Percentiles rank a stretch among this genome's conserved stretches.
Conservation (phyloP, 2,113 vertebrate genomes). For the Protobothrops flavoviridis region DNA sequence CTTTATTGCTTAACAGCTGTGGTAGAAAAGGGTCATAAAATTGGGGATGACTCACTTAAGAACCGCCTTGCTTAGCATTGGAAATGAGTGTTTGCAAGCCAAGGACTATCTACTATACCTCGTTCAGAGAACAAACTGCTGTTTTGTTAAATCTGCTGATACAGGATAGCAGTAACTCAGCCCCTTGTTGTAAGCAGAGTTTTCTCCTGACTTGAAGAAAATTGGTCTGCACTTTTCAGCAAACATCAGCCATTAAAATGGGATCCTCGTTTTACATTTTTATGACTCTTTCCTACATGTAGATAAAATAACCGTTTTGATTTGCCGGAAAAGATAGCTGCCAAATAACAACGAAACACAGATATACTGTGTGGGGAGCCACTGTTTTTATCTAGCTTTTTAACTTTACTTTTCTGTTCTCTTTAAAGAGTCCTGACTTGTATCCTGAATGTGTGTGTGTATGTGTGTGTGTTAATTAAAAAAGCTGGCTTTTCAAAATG, state of each 20-base stretch:
- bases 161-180: background rate
- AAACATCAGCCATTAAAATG: background rate
- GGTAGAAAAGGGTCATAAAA: background rate
- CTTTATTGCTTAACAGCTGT: background rate
- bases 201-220: background rate
- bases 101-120: background rate
- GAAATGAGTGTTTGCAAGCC: background rate
- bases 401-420: constrained; percentile 13
- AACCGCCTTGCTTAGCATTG: background rate
- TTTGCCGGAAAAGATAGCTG: background rate
- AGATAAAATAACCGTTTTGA: background rate
- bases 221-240: background rate
- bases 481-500: constrained; percentile 54
- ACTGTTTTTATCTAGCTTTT: constrained; percentile 23
- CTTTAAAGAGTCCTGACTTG: constrained; percentile 13
- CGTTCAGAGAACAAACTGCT: background rate
- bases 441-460: constrained; percentile 53
- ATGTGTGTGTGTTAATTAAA: constrained; percentile 64
- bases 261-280: background rate
- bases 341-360: constrained; percentile 8
- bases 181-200: background rate
- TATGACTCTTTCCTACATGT: background rate
- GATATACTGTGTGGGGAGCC: constrained; percentile 45
- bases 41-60: background rate
- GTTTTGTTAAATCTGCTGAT: background rate